phyloP scores from a whole-genome alignment of 2,113 vertebrate species.

The Odobenus rosmarus region DNA sequence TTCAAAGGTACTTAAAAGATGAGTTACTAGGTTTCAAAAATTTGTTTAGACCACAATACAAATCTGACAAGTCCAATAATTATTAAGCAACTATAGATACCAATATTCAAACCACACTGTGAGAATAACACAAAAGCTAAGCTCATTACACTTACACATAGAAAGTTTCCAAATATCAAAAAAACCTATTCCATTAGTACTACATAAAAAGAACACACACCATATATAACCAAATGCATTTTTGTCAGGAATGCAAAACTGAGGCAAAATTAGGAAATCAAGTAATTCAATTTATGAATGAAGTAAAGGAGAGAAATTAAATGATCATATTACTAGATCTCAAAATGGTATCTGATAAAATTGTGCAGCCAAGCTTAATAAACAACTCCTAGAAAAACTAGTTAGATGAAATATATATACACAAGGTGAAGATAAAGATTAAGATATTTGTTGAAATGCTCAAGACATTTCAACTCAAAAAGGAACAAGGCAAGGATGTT shows the following conservation, averaged over 20 bases:
- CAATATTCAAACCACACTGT: not conserved
- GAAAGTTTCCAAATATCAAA: conserved; percentile 2
- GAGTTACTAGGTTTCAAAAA: not conserved
- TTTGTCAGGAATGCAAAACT: not conserved
- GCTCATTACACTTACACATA: not conserved
- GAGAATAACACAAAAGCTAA: conserved; percentile 8
- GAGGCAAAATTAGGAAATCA: not conserved
- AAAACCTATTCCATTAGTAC: not conserved
- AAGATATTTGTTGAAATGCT: conserved; percentile 15
- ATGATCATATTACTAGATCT: not conserved
- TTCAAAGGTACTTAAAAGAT: not conserved
- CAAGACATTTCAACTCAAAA: conserved; percentile 30
- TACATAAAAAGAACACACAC: not conserved
- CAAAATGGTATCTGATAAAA: not conserved
- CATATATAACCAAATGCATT: not conserved
- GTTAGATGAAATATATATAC: not conserved
- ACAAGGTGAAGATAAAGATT: not conserved
- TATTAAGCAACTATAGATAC: conserved; percentile 29
- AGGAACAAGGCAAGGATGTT: not conserved
- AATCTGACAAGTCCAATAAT: not conserved
- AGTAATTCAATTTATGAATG: conserved; percentile 30
- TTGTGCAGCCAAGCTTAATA: not conserved
- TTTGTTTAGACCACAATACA: not conserved
- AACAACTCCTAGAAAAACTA: not conserved
- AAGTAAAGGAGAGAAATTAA: conserved; percentile 11